phyloP scores from a whole-genome alignment of 2,797 vertebrate genomes.

The Enteromius fasciolatus region DNA sequence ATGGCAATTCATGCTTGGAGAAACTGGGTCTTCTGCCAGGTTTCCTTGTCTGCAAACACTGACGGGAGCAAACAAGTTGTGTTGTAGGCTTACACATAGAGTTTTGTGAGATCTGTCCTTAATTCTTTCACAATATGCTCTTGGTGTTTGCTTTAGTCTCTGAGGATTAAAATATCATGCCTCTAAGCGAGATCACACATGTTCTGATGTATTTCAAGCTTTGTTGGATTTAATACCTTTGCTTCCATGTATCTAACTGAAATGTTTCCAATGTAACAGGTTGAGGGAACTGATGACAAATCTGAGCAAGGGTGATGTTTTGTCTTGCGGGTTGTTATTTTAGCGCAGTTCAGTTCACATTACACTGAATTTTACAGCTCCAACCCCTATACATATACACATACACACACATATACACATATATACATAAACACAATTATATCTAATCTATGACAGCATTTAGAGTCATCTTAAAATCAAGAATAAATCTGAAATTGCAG shows the following conservation, averaged over 20 bases:
- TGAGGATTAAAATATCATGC: slow-evolving; percentile 66
- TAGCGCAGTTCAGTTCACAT: background rate
- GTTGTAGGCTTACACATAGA: slow-evolving; percentile 60
- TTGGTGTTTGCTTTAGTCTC: slow-evolving; percentile 74
- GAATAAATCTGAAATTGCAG: too few relatives aligned
- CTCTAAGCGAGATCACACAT: slow-evolving; percentile 77
- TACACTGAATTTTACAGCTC: background rate
- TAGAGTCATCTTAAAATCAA: too few relatives aligned
- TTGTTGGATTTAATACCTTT: slow-evolving; percentile 57
- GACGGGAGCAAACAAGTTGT: slow-evolving; percentile 71
- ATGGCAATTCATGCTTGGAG: slow-evolving; percentile 55
- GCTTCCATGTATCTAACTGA: slow-evolving; percentile 65
- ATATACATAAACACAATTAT: too few relatives aligned
- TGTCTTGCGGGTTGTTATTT: background rate
- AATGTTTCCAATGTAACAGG: slow-evolving; percentile 62
- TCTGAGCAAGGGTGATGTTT: slow-evolving; percentile 2
- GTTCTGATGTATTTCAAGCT: slow-evolving; percentile 72
- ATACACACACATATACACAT: too few relatives aligned
- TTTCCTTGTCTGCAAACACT: slow-evolving; percentile 67
- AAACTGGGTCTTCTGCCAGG: slow-evolving; percentile 67
- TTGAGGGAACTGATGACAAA: slow-evolving; percentile 11
- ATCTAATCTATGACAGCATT: too few relatives aligned
- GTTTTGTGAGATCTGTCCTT: slow-evolving; percentile 72
- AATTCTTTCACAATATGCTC: slow-evolving; percentile 81
- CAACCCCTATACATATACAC: too few relatives aligned